Conservation (phyloP, 2,888 invertebrate genomes). For the Zootermopsis nevadensis region DNA sequence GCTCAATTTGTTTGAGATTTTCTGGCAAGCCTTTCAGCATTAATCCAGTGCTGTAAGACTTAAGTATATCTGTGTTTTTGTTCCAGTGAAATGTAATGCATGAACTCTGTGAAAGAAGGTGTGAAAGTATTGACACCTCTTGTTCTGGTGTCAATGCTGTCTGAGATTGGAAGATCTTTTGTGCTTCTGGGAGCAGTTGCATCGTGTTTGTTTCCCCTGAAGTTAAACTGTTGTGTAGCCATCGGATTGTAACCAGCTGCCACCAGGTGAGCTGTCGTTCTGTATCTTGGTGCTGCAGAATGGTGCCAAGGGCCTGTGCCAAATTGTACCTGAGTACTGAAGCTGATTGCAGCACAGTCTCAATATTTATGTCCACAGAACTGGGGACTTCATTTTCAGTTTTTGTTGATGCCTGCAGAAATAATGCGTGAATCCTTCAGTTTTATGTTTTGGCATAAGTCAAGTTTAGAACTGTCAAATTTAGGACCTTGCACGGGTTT, state of each 20-base stretch:
- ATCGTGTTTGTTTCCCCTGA: not conserved
- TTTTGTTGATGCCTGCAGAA: not conserved
- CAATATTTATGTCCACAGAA: not conserved
- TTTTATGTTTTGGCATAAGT: not conserved
- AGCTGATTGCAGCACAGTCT: not conserved
- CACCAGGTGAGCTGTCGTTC: not conserved
- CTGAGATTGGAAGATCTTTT: not conserved
- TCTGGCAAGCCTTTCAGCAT: not conserved
- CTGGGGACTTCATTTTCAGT: not conserved
- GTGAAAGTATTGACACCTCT: not conserved
- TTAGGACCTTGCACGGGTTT: not conserved
- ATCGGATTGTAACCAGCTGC: not conserved
- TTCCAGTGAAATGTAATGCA: not conserved
- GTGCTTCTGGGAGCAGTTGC: not conserved
- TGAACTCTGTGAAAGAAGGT: not conserved
- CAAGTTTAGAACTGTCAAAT: not conserved
- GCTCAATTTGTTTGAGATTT: not conserved
- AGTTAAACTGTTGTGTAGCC: constrained; percentile 4
- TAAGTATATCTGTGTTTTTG: not conserved
- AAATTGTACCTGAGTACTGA: not conserved
- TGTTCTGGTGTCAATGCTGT: not conserved
- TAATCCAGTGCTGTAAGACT: not conserved
- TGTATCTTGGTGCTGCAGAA: not conserved
- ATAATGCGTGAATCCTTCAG: not conserved
- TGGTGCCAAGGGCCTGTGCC: not conserved